Conservation (phyloP, 2,888 invertebrate genomes). For the Blera fallax region DNA sequence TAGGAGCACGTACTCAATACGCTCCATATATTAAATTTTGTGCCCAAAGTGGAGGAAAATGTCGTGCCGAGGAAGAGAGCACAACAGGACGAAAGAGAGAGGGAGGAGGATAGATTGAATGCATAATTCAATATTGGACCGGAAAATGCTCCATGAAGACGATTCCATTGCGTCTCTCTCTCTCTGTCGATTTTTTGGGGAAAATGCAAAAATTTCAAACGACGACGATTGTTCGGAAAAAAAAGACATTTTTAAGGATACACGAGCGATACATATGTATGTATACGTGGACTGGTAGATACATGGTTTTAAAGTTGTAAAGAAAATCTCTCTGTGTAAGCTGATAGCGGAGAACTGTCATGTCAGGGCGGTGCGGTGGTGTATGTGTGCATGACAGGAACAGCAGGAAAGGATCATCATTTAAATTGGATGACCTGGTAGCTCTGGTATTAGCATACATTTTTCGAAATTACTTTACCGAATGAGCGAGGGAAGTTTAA, state of each 20-base stretch:
- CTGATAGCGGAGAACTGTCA: constrained; percentile 29
- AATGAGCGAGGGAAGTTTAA: constrained; percentile 3
- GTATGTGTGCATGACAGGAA: not conserved
- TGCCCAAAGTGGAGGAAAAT: constrained; percentile 29
- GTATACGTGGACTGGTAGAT: constrained; percentile 17
- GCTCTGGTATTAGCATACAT: not conserved
- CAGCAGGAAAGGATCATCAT: constrained; percentile 10
- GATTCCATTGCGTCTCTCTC: not conserved
- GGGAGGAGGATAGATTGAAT: constrained; percentile 39
- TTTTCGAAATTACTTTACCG: constrained; percentile 14
- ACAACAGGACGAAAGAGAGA: not conserved
- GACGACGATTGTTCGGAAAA: not conserved
- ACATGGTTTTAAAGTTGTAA: constrained; percentile 30
- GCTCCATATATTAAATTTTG: constrained; percentile 63
- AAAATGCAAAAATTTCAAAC: not conserved
- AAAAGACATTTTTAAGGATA: too few species aligned
- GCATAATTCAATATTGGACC: constrained; percentile 68
- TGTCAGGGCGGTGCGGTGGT: constrained; percentile 35
- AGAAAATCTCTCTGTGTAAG: not conserved
- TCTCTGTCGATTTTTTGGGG: not conserved
- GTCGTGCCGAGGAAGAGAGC: not conserved
- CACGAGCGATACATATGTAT: not conserved
- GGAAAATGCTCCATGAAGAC: constrained; percentile 37
- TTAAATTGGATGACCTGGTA: not conserved
- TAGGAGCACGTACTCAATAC: constrained; percentile 63